Percentiles rank a stretch among this genome's conserved stretches.
phyloP scores from a whole-genome alignment of 2,888 invertebrate genomes.

The Hirtodrosophila duncani region DNA sequence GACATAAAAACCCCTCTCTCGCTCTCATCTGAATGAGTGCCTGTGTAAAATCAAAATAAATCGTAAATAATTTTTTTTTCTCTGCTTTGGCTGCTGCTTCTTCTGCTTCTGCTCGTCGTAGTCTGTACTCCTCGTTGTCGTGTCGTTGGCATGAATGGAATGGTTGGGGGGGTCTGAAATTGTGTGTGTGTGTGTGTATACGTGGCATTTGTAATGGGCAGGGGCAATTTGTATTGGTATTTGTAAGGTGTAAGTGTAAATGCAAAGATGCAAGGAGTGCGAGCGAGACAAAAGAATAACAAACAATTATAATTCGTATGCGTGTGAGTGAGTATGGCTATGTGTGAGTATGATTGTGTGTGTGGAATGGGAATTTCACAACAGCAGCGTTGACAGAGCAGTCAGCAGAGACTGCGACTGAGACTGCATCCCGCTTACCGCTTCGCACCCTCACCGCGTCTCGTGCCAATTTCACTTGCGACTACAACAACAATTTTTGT shows the following conservation, averaged over 20 bases:
- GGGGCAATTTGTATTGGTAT: conserved; percentile 4
- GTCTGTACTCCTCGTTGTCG: conserved; percentile 30
- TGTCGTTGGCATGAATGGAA: conserved; percentile 58
- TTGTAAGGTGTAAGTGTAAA: conserved; percentile 12
- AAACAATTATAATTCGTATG: conserved; percentile 65
- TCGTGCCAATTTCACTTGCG: conserved; percentile 67
- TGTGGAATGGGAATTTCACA: conserved; percentile 61
- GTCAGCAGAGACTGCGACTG: conserved; percentile 10
- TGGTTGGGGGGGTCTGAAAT: conserved; percentile 45
- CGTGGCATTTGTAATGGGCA: not conserved
- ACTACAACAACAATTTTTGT: conserved; percentile 21
- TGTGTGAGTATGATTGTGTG: conserved; percentile 3
- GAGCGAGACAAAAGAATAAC: conserved; percentile 67
- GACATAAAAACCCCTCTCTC: conserved; percentile 54
- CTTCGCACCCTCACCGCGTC: no score
- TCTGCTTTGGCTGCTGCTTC: conserved; percentile 41
- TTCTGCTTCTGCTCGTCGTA: conserved; percentile 17
- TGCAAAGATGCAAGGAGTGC: conserved; percentile 49
- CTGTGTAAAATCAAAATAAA: conserved; percentile 60
- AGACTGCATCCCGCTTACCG: conserved; percentile 2
- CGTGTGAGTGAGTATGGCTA: conserved; percentile 43
- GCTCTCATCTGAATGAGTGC: conserved; percentile 10
- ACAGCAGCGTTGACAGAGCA: conserved; percentile 27
- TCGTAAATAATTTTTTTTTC: conserved; percentile 68
- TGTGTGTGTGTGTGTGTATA: conserved; percentile 2